Conservation (phyloP, 2,888 invertebrate genomes). For the Hybos culiciformis region DNA sequence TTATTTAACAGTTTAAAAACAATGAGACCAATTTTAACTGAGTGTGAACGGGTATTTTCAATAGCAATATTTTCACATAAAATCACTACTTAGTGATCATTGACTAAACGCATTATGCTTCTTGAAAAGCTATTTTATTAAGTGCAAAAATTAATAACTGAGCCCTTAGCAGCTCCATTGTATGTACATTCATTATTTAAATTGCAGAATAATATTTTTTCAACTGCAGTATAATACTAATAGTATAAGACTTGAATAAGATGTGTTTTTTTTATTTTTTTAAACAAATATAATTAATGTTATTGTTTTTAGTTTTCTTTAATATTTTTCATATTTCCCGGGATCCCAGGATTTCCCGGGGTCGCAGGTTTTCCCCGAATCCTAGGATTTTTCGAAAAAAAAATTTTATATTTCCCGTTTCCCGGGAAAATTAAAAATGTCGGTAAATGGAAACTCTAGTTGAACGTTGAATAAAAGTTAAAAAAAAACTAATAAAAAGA, state of each 20-base stretch:
- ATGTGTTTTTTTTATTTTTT: not conserved
- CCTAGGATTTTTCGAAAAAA: too few relatives aligned
- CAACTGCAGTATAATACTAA: too few relatives aligned
- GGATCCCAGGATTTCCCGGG: too few relatives aligned
- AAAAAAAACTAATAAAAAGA: too few relatives aligned
- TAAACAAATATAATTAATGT: not conserved
- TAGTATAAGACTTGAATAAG: not conserved
- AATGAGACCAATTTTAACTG: not conserved
- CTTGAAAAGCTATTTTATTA: not conserved
- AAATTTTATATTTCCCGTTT: too few relatives aligned
- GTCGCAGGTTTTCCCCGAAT: too few relatives aligned
- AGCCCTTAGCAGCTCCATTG: too few relatives aligned
- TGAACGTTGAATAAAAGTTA: too few relatives aligned
- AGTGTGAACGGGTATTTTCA: not conserved
- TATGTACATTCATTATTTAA: too few relatives aligned
- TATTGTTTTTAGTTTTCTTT: not conserved
- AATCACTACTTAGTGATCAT: not conserved
- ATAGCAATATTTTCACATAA: not conserved
- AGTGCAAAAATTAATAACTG: not conserved
- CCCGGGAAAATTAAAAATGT: too few relatives aligned
- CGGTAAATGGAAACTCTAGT: too few relatives aligned
- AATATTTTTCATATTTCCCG: not conserved
- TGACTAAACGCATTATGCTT: not conserved
- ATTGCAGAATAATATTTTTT: too few relatives aligned
- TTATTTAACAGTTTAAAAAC: not conserved